A percentile compares a stretch with the other conserved stretches of the same genome.
Conservation (phyloP, 2,888 invertebrate species). For the Agonopterix subpropinquella region DNA sequence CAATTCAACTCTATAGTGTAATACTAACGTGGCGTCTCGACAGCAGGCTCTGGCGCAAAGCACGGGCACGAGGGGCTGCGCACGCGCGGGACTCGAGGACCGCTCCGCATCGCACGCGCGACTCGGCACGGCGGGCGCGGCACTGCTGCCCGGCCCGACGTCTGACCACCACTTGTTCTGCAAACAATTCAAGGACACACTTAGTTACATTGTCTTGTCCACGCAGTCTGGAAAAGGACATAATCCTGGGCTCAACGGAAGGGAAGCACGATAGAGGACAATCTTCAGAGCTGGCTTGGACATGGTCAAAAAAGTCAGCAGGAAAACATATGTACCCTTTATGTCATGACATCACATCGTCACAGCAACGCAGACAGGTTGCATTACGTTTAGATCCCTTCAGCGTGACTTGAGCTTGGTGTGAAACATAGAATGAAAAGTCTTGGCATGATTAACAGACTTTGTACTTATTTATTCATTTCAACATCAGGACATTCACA, state of each 20-base stretch:
- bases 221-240: too few relatives aligned
- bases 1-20: background rate
- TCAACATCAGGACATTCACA: too few relatives aligned
- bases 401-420: too few relatives aligned
- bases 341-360: too few relatives aligned
- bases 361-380: too few relatives aligned
- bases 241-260: too few relatives aligned
- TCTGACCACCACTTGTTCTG: conserved; percentile 66
- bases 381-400: too few relatives aligned
- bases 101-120: conserved; percentile 74
- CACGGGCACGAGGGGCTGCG: conserved; percentile 40
- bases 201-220: background rate
- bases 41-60: conserved; percentile 61
- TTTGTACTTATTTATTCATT: too few relatives aligned
- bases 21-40: conserved; percentile 60
- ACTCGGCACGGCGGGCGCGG: conserved; percentile 66
- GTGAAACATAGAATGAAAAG: too few relatives aligned
- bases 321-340: background rate
- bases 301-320: background rate
- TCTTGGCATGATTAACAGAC: too few relatives aligned
- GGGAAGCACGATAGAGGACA: too few relatives aligned
- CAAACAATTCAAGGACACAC: conserved; percentile 15
- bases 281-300: background rate
- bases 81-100: conserved; percentile 65
- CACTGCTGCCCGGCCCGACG: conserved; percentile 60